These are phyloP conservation scores for Abrostola triplasia DNA, from an alignment of 2,888 invertebrate genomes.

Conservation along the genomic window DNA sequence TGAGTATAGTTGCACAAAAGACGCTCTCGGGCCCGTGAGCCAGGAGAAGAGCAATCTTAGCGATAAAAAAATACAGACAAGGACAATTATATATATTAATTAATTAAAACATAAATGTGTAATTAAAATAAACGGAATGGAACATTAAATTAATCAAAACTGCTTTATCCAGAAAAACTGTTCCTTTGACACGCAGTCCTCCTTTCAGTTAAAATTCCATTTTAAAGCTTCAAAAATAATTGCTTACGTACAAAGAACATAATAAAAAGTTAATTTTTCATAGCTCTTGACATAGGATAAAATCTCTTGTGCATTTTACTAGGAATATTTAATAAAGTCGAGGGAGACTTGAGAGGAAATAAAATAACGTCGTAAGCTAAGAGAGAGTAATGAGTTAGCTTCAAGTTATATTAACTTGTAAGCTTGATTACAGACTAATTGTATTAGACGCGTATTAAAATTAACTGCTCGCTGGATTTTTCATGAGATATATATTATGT, in stretches of 20 bases:
- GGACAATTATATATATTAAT: too few relatives aligned
- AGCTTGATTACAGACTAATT: constrained; percentile 39
- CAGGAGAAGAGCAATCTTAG: too few relatives aligned
- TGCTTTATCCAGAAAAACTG: neutral
- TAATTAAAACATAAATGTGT: too few relatives aligned
- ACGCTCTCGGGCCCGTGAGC: too few relatives aligned
- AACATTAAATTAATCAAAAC: too few relatives aligned
- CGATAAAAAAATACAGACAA: too few relatives aligned
- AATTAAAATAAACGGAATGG: too few relatives aligned
- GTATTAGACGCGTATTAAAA: constrained; percentile 26
- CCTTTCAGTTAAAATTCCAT: neutral
- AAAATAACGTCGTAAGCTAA: constrained; percentile 34
- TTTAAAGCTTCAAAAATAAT: neutral
- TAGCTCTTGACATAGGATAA: constrained; percentile 6
- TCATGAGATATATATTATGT: constrained; percentile 11
- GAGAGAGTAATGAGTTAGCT: constrained; percentile 44
- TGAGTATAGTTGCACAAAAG: too few relatives aligned
- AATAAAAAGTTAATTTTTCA: constrained; percentile 1
- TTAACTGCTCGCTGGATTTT: constrained; percentile 20
- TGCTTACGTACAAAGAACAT: neutral
- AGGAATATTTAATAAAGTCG: constrained; percentile 39
- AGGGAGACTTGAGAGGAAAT: constrained; percentile 30
- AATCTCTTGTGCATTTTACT: constrained; percentile 23
- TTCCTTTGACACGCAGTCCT: neutral
- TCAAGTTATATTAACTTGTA: constrained; percentile 28